Base-by-base conservation (phyloP, 2,113 vertebrate genomes). In the Lophura nycthemera region DNA sequence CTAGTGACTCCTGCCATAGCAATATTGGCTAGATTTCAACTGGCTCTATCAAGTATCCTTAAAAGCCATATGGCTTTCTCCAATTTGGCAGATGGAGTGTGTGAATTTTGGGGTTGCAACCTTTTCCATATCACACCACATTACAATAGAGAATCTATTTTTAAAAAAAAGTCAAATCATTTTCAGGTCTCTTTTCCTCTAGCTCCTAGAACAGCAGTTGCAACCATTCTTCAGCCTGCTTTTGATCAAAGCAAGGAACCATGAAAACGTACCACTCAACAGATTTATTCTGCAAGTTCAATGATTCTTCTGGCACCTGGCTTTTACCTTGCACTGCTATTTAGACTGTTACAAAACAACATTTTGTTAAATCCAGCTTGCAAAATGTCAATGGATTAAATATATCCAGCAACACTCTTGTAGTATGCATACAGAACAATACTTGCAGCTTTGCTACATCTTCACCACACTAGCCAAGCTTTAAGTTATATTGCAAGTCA, bases 1-100 rank as follows among this genome's bases (percentile, higher is more conserved):
- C 95, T 96, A 94, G 91, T 93, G 94, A 92, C 89, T 95, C 74
- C 78, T 92, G 54, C 70, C 89, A 79, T 9, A 85, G 36, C 67
- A 89, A 61, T 87, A 73, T 87, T 82, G 78, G 36, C 63, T 93
- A 30, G 43, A 66, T 32, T 84, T 93, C 43, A 27, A 47, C 25
- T 65, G 70, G 20, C 27, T 84, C 1, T 24, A 21, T 60, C 10
- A 64, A 60, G 7, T 30, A 78, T 24, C 32, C 25, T 81, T 27
- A 79, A 67, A 13, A 92, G 8, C 32, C 78, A 3, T 4, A 52
- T 12, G 15, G 11, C 8, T 63, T 57, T 73, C 70, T 86, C 65
- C 18, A 79, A 2, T 25, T 32, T 42, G 36, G 24, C 11, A 11
- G 11, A n/a, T 27, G 21, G 5, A 70, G n/a, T 2, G 4, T 4